Base-by-base conservation (phyloP, 2,888 invertebrate species). In the Tillus elongatus region DNA sequence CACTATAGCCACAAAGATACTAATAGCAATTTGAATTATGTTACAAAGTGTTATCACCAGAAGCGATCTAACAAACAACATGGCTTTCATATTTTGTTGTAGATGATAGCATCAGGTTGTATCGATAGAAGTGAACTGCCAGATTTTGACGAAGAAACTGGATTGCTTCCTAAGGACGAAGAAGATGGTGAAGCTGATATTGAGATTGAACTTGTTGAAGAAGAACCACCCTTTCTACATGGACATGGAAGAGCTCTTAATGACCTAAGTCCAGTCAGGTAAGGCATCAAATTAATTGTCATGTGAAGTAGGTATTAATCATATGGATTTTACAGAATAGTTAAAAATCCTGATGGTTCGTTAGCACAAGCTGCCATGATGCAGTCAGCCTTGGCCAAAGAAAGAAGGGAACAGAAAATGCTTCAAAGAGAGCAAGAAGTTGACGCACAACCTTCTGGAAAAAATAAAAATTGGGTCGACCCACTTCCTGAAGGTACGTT, bases 321-420 rank as follows among this genome's bases (percentile, higher is more conserved):
- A 8, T 29, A n/a, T 29, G n/a, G 4, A 41, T 10, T 30, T 31
- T 42, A 28, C 16, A 69, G 85, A 46, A 96, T 97, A 46, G 92
- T 97, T 0, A 96, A 96, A 70, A 99, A 99, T 72, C 98, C 98
- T 0, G 98, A 99, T 63, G 98, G 98, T 0, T 96, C 96, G 0
- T 67, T 99, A 13, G 97, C 97, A 0, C 98, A 98, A 64, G 95
- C 98, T 0, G 98, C 98, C 0, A 95, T 99, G 91, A 99, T 95
- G 95, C 98, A 98, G 64, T 90, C 89, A 8, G 98, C 98, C 0
- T 63, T 99, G 29, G 89, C 97, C 0, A 99, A 99, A 58, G 98
- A 99, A 61, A 72, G 98, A 35, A 70, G 97, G 30, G 98, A 98
- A 61, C 80, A 88, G 55, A 97, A 98, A 67, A 91, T 92, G 89